Base-by-base conservation (phyloP, 2,888 invertebrate species). In the Entomobrya multifasciata region DNA sequence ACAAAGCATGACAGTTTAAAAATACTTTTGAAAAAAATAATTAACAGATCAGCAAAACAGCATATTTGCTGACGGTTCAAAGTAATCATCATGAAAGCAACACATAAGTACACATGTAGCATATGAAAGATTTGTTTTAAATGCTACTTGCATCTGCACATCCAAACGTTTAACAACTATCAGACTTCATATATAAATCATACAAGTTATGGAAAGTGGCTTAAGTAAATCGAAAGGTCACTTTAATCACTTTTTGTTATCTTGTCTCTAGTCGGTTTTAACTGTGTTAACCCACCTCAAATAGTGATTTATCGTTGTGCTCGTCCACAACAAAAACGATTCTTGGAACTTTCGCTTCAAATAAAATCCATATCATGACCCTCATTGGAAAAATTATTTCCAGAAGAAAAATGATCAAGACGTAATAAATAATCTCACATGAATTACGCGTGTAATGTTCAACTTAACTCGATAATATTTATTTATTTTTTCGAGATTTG, bases 221-320 rank as follows among this genome's bases (percentile, higher is more conserved):
- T n/a, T n/a, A n/a, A n/a, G 44, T 41, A 70, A 44, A 70, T 15
- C 44, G 22, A 70, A 70, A 70, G 67, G 67, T 70, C 67, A 70
- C 47, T 70, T 70, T 70, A 6, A 44, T 70, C 25, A 65, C 65
- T 44, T 36, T 36, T 36, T n/a, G 67, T 70, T 70, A 70, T 70
- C 67, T 52, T 17, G n/a, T 4, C 1, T 11, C n/a, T 49, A 36
- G 36, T 36, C 36, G 36, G 8, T 4, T 36, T 4, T 36, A 36
- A 36, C 36, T 8, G 36, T 6, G 36, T 36, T 36, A 36, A 36
- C 4, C 57, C 22, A 15, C 13, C 36, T 36, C 36, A 36, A 36
- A 36, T 36, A 49, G 49, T 4, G 25, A 72, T 72, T 72, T 52
- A 49, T 70, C 0, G n/a, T 25, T n/a, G n/a, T n/a, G n/a, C n/a